Conservation (phyloP, 2,113 vertebrate genomes). For the Heptranchias perlo region DNA sequence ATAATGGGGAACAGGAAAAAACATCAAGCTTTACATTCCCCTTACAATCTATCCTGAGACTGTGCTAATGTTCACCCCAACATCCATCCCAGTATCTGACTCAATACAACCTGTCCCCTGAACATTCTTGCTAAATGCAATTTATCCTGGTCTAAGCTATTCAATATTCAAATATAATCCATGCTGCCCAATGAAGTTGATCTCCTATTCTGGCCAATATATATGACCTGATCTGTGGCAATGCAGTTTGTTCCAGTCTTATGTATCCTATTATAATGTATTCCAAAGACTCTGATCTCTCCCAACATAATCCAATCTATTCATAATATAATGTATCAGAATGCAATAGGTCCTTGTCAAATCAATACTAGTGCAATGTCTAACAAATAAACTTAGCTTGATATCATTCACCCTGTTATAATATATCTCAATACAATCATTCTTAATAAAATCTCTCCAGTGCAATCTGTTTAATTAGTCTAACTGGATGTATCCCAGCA, state of each 20-base stretch:
- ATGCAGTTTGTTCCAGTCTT: background rate
- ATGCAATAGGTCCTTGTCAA: slow-evolving; percentile 26
- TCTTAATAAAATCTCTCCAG: background rate
- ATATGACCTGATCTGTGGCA: background rate
- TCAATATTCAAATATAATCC: background rate
- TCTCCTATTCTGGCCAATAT: background rate
- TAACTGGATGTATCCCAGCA: background rate
- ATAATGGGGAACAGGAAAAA: background rate
- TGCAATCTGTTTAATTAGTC: background rate
- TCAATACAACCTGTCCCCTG: background rate
- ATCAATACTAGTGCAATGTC: background rate
- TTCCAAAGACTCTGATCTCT: background rate
- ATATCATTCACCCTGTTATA: slow-evolving; percentile 23
- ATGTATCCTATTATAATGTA: slow-evolving; percentile 4
- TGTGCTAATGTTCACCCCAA: background rate
- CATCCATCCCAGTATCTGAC: background rate
- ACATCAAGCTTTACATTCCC: background rate
- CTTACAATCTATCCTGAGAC: background rate
- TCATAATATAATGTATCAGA: background rate
- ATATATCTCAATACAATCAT: background rate
- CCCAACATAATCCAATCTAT: background rate
- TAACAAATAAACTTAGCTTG: background rate
- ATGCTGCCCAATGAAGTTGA: background rate
- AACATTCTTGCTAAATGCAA: background rate
- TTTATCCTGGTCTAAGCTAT: background rate